These are phyloP conservation scores for Oxyteleia sp. DNA, from an alignment of 2,888 invertebrate genomes.

Conservation along the genomic window DNA sequence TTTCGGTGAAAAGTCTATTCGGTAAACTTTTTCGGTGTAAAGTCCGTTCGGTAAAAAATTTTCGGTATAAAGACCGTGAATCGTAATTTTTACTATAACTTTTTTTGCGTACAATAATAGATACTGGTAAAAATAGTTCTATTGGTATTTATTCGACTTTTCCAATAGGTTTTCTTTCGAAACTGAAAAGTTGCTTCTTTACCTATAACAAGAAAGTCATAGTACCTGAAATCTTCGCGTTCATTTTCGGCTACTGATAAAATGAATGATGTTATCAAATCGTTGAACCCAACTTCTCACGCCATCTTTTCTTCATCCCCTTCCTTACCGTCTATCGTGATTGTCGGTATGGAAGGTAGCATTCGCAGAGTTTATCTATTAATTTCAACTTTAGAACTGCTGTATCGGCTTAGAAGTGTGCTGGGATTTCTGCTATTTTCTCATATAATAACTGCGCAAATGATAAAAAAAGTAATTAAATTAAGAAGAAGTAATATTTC, in stretches of 20 bases:
- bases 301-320: constrained; percentile 45
- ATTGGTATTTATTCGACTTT: no score
- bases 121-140: no score
- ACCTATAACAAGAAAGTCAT: neutral
- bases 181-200: neutral
- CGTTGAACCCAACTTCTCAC: constrained; percentile 30
- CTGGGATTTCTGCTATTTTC: neutral
- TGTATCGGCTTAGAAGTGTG: constrained; percentile 43
- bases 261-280: constrained; percentile 34
- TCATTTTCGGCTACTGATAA: constrained; percentile 63
- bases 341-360: constrained; percentile 67
- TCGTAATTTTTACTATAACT: no score
- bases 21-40: no score
- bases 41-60: no score
- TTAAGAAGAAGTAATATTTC: neutral
- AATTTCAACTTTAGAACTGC: constrained; percentile 48
- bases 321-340: constrained; percentile 63
- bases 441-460: neutral
- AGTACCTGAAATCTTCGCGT: neutral
- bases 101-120: no score
- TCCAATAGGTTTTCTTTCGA: no score
- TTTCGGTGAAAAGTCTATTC: no score
- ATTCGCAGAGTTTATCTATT: constrained; percentile 31
- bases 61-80: no score
- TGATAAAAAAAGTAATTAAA: neutral